Conservation (phyloP, 2,888 invertebrate genomes). For the Dicyrtomina minuta region DNA sequence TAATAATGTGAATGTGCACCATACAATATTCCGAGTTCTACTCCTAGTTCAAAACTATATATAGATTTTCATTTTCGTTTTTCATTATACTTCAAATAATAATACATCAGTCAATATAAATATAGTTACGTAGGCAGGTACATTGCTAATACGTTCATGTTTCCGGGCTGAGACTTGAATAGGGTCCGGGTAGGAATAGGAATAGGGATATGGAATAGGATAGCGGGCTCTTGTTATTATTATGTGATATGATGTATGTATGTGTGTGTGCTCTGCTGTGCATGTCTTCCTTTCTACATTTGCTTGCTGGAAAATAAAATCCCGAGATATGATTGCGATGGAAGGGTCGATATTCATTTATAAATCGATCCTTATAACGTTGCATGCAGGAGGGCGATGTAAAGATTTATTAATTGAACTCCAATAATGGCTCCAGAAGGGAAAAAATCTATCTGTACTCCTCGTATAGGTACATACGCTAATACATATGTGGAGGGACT, state of each 20-base stretch:
- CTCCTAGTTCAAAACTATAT: too few relatives aligned
- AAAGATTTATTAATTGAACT: constrained; percentile 42
- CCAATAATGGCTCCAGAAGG: constrained; percentile 36
- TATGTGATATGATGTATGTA: not conserved
- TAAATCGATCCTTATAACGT: constrained; percentile 23
- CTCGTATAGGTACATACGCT: too few relatives aligned
- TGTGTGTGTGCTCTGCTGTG: not conserved
- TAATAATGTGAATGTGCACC: constrained; percentile 28
- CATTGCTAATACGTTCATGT: too few relatives aligned
- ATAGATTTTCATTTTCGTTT: too few relatives aligned
- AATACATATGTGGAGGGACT: constrained; percentile 2
- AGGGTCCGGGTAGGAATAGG: too few relatives aligned
- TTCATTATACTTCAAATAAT: too few relatives aligned
- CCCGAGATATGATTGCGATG: constrained; percentile 9
- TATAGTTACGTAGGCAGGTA: too few relatives aligned
- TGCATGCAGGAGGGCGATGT: constrained; percentile 37
- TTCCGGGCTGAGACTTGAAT: not conserved
- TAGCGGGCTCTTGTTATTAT: not conserved
- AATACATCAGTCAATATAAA: too few relatives aligned
- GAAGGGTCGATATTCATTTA: constrained; percentile 36
- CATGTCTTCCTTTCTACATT: too few relatives aligned
- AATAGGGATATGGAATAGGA: too few relatives aligned
- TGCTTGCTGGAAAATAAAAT: too few relatives aligned
- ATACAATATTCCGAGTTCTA: constrained; percentile 28
- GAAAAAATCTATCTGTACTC: too few relatives aligned